These are phyloP conservation scores for Sus scrofa DNA, from an alignment of 2,113 vertebrate species.

Conservation along the genomic window T2T-Sscrofa CM000823.6:42516001-42516500, in stretches of 20 bases:
- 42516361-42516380: background rate
- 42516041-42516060: rapidly evolving
- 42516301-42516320: background rate
- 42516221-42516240: background rate
- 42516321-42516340: background rate
- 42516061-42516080: background rate
- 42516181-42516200: background rate
- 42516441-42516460: background rate
- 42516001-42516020: background rate
- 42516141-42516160: background rate
- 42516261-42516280: background rate
- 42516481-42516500: background rate
- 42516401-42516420: background rate
- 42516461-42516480: background rate
- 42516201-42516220: background rate
- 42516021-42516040: conserved; percentile 4
- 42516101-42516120: background rate
- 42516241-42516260: rapidly evolving
- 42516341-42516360: background rate
- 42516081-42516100: background rate
- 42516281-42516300: background rate
- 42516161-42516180: background rate
- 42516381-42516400: background rate
- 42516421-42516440: background rate
- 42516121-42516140: background rate